phyloP scores from a whole-genome alignment of 1,140 invertebrate species.

The Heliconius hermathena region DNA sequence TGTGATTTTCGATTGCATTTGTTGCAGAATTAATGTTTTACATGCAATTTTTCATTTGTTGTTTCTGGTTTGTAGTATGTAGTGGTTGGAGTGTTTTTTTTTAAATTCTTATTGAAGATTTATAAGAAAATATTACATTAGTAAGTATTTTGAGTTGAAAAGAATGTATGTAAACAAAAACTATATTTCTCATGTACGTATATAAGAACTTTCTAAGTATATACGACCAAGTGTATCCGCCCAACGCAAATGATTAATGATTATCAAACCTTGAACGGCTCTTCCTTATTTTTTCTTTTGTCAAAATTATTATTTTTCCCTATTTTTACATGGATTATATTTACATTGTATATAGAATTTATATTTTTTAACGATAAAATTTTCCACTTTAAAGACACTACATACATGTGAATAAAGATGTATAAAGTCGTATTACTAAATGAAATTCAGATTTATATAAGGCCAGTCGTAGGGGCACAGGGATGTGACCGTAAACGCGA shows the following conservation, averaged over 20 bases:
- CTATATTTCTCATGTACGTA: not conserved
- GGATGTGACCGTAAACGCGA: too few relatives aligned
- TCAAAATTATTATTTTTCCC: conserved; percentile 22
- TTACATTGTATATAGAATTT: not conserved
- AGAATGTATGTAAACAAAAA: not conserved
- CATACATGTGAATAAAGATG: too few relatives aligned
- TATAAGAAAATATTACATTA: not conserved
- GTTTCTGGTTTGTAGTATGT: not conserved
- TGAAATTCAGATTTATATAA: too few relatives aligned
- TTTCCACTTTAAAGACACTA: too few relatives aligned
- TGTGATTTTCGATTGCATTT: conserved; percentile 38
- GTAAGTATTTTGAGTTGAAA: too few relatives aligned
- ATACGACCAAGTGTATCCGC: conserved; percentile 43
- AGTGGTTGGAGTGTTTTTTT: not conserved
- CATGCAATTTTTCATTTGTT: not conserved
- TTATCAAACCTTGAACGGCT: conserved; percentile 51
- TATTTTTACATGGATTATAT: not conserved
- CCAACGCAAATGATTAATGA: conserved; percentile 70
- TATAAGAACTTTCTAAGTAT: conserved; percentile 10
- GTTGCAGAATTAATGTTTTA: not conserved
- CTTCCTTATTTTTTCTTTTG: conserved; percentile 20
- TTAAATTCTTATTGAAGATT: not conserved
- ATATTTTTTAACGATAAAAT: too few relatives aligned
- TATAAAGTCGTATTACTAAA: too few relatives aligned
- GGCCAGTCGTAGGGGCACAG: too few relatives aligned